These are phyloP conservation scores for Tor tambroides DNA, from an alignment of 2,113 vertebrate genomes.

Conservation along the genomic window DNA sequence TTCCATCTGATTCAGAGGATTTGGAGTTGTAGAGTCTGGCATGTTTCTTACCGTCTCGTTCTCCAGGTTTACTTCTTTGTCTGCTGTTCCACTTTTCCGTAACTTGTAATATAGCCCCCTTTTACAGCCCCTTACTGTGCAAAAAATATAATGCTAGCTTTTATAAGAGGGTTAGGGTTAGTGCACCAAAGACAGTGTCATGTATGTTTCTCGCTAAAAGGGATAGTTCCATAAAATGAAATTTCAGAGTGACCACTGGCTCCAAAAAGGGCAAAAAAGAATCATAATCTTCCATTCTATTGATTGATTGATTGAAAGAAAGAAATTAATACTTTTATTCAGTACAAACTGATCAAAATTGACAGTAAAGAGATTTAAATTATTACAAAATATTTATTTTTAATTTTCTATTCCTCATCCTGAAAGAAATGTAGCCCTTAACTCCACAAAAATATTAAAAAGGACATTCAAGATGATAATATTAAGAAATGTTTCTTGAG, in stretches of 20 bases:
- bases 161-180: not conserved
- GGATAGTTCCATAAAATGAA: not conserved
- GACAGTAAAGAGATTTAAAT: not conserved
- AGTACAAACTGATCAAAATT: not conserved
- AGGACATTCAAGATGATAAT: not conserved
- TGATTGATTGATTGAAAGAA: not conserved
- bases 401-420: not conserved
- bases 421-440: not conserved
- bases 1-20: constrained; percentile 46
- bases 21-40: constrained; percentile 29
- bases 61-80: constrained; percentile 14
- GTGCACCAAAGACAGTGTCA: not conserved
- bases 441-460: no score
- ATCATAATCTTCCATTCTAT: not conserved
- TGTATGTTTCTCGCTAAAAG: not conserved
- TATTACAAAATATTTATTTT: not conserved
- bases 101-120: not conserved
- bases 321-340: not conserved
- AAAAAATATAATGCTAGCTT: not conserved
- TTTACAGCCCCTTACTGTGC: not conserved
- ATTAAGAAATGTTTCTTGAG: not conserved
- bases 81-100: constrained; percentile 1
- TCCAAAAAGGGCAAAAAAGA: not conserved
- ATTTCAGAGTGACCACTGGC: not conserved
- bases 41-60: not conserved